Base-by-base conservation (phyloP, 2,113 vertebrate species). In the Neofelis nebulosa region DNA sequence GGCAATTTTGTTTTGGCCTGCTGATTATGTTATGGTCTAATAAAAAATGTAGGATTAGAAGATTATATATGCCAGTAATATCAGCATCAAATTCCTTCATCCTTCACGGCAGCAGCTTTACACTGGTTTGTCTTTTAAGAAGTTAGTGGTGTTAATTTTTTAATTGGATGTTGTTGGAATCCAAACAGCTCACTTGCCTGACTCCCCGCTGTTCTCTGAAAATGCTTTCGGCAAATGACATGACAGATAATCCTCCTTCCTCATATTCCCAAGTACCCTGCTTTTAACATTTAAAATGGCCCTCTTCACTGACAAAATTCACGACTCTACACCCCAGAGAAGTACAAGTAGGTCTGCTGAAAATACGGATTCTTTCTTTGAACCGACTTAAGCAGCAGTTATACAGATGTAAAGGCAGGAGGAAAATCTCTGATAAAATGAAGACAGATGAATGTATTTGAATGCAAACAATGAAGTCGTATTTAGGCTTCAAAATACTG, bases 101-200 rank as follows among this genome's bases (percentile, higher is more conserved):
- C 57, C 57, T 76, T 69, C 48, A 61, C n/a, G 50, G 45, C 3
- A 23, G 7, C 33, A 23, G 18, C 10, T 91, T 96, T 81, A 69
- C 16, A 15, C n/a, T 50, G 31, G 41, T 12, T 74, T 74, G n/a
- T 38, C 19, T 92, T 92, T 29, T 91, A 38, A 94, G 55, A 94
- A 89, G 31, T 85, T 74, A 90, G 81, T 33, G 27, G 61, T 88
- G 88, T 84, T 96, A 84, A 80, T 66, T 38, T 91, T 88, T 94
- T 65, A 88, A 55, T 25, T 87, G 68, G 48, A 83, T 83, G 33
- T 91, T 74, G 31, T 45, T 92, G 83, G 18, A 74, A 79, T 95
- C 57, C 38, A 41, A 81, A 48, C 7, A 90, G 38, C 27, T 92
- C 61, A 57, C 4, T 78, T 41, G 25, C 23, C 27, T 71, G 11